Evolutionary conservation across 2,113 vertebrate species (phyloP), one percentile per base, ranked within the genome.

Genomic region (Myiozetetes cayanensis): DNA sequence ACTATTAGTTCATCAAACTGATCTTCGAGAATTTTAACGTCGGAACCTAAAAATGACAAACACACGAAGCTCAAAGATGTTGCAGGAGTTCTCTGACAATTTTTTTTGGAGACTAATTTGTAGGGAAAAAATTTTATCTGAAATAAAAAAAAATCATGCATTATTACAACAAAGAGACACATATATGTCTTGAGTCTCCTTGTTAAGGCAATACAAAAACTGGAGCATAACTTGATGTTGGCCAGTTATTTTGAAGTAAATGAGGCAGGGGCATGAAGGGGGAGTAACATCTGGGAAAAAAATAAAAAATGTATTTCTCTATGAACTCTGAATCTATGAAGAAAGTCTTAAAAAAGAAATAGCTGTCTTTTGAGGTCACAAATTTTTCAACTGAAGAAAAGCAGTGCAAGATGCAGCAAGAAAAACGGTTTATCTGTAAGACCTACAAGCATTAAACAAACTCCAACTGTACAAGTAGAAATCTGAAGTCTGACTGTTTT

Each of bases 1-100:
- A 99, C 98, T 59, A 99, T 98, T 81, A 98, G 87, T 83, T 99
- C 98, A 93, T 99, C 99, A 96, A 99, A 97, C 4, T 98, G 90
- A 86, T 98, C 98, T 66, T 99, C 98, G 71, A 99, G 96, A n/a
- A 97, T 85, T 79, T 96, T 95, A 25, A 98, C 96, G 89, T 93
- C 97, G 37, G 97, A 97, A 92, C 90, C 98, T 98, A 94, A 85
- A 92, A 88, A 93, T 62, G 9, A 85, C 50, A 85, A 56, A 55
- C 55, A 89, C 67, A 74, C 93, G 85, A 61, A 93, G 92, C 61
- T 49, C 93, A 87, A 61, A 93, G 92, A 53, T 49, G 84, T 15
- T 53, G 18, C 4, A 74, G 19, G 18, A 86, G 77, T 23, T 46
- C 25, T 74, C 17, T 19, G 15, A 49, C 4, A 3, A 18, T 6